A percentile compares a stretch with the other conserved stretches of the same genome.
These are phyloP conservation scores for Aethina tumida DNA, from an alignment of 1,140 invertebrate species.

Conservation along the genomic window DNA sequence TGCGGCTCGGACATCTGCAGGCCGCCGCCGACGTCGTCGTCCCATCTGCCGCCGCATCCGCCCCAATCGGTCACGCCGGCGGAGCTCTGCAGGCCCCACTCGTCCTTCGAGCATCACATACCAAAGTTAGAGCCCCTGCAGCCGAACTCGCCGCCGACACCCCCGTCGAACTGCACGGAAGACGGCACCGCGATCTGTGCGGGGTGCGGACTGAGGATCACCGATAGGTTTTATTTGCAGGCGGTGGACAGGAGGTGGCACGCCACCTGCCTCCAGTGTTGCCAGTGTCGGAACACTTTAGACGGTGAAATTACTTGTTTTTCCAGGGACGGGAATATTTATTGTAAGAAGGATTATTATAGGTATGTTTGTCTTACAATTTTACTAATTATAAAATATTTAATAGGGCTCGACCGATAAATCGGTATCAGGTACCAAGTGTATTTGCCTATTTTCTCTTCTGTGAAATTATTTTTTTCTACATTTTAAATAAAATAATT, in stretches of 20 bases:
- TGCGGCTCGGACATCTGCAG: conserved; percentile 32
- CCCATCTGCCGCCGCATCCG: conserved; percentile 11
- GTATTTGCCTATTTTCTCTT: too few relatives aligned
- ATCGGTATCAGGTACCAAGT: too few relatives aligned
- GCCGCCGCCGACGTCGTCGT: conserved; percentile 14
- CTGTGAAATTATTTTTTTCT: too few relatives aligned
- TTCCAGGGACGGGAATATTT: conserved; percentile 86
- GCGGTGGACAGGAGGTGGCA: conserved; percentile 92
- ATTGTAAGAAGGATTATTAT: conserved; percentile 96
- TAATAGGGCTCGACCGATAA: too few relatives aligned
- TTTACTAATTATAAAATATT: too few relatives aligned
- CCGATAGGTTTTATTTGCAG: conserved; percentile 84
- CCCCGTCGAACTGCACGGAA: conserved; percentile 17
- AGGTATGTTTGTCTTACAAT: conserved; percentile 79
- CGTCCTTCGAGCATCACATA: conserved; percentile 37
- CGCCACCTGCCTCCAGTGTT: conserved; percentile 81
- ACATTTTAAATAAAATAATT: too few relatives aligned
- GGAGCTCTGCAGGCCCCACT: conserved; percentile 27
- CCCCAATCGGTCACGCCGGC: conserved; percentile 27
- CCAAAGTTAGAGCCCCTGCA: conserved; percentile 45
- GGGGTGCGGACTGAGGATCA: conserved; percentile 73
- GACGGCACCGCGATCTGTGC: conserved; percentile 55
- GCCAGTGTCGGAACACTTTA: conserved; percentile 78
- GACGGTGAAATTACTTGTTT: conserved; percentile 91
- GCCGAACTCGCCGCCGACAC: conserved; percentile 32